Base-by-base conservation (phyloP, 2,797 vertebrate genomes). In the Gastrophryne carolinensis region DNA sequence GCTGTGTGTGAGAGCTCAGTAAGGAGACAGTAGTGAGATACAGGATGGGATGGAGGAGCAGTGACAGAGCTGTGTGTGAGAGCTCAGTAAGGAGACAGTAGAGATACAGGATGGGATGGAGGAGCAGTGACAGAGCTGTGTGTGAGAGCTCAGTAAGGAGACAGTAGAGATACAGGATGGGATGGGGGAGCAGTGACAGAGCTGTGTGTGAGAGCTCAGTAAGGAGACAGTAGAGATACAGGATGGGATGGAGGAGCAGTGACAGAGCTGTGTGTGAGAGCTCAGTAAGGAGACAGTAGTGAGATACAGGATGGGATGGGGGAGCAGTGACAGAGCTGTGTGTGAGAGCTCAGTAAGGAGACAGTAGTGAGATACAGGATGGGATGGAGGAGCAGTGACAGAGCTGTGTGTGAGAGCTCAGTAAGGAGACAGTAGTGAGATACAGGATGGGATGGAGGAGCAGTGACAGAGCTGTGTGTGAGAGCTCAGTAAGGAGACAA, bases 401-500 rank as follows among this genome's bases (percentile, higher is more conserved):
- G 27, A 64, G 47, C 19, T 8, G 64, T 58, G 54, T 52, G 49
- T 52, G 49, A 21, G 49, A 23, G 49, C 24, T 49, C 12, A 17
- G 34, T 67, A 53, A 29, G 41, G 50, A 34, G 34, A 52, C 35
- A 66, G 63, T 47, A 66, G 63, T 30, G n/a, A n/a, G 23, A 23
- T 32, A 30, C 63, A 66, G 63, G 27, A 12, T 8, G 15, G 15
- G 63, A 11, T 50, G 63, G 29, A 39, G 47, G 27, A 32, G 64
- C 39, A 50, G 63, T 50, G 64, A 58, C 32, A 35, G 27, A 64
- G 47, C 19, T 8, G 64, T 58, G 54, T 52, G 49, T 52, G 49
- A 21, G 49, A 23, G 49, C 24, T 49, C 12, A 17, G 34, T 67
- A 53, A 29, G 41, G 50, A 34, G 34, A 52, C 35, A 66, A 47